phyloP scores from a whole-genome alignment of 2,888 invertebrate species.

The Noctua fimbriata region DNA sequence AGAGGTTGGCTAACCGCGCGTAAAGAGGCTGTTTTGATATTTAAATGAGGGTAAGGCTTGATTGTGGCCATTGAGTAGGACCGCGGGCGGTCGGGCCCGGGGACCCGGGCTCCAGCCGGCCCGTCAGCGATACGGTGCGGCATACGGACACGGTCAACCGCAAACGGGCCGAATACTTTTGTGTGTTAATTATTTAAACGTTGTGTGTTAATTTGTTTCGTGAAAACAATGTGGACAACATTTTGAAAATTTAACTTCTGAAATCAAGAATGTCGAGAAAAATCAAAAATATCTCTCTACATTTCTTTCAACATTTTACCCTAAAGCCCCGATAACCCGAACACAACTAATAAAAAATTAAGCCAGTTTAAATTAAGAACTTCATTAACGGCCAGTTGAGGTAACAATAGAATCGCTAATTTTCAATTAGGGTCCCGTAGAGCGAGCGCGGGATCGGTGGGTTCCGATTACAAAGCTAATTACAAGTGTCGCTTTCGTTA shows the following conservation, averaged over 20 bases:
- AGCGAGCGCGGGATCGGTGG: conserved; percentile 69
- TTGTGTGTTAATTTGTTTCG: conserved; percentile 14
- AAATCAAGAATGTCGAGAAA: background rate
- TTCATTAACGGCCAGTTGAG: conserved; percentile 73
- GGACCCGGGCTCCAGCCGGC: conserved; percentile 25
- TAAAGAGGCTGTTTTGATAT: conserved; percentile 88
- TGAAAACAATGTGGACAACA: background rate
- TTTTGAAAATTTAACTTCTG: background rate
- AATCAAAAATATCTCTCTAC: background rate
- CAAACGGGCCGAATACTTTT: conserved; percentile 54
- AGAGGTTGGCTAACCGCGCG: conserved; percentile 80
- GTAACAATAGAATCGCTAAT: conserved; percentile 80
- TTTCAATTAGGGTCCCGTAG: conserved; percentile 81
- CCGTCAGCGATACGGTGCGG: conserved; percentile 18
- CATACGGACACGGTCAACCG: conserved; percentile 37
- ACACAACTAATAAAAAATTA: conserved; percentile 34
- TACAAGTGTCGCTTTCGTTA: conserved; percentile 84
- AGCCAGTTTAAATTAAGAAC: conserved; percentile 72
- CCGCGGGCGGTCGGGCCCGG: conserved; percentile 66
- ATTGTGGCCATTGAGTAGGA: conserved; percentile 83
- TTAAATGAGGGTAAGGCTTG: conserved; percentile 88
- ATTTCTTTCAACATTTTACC: background rate
- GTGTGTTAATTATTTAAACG: conserved; percentile 56
- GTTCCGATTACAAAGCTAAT: conserved; percentile 87
- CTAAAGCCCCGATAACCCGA: conserved; percentile 20